Evolutionary conservation across 2,888 invertebrate genomes (phyloP).

Genomic region (Watsonalla binaria): DNA sequence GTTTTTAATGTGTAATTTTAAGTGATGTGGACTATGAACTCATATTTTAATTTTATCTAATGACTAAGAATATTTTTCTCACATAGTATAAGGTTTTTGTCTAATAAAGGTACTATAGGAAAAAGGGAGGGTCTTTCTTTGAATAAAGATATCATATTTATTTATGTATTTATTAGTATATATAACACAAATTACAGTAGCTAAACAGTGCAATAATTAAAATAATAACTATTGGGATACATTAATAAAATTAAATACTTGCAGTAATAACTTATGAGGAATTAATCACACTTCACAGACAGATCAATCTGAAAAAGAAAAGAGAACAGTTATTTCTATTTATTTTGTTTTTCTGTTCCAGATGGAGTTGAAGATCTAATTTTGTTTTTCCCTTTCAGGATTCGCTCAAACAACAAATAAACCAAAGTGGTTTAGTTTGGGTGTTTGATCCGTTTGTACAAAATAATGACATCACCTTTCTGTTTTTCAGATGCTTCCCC

Average conservation of each 20-base stretch:
- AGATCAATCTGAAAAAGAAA: slow-evolving; percentile 64
- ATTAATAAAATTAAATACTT: slow-evolving; percentile 19
- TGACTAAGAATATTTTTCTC: slow-evolving; percentile 16
- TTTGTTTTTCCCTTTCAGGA: slow-evolving; percentile 51
- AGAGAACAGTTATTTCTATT: slow-evolving; percentile 57
- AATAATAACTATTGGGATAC: slow-evolving; percentile 39
- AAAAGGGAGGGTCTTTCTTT: slow-evolving; percentile 57
- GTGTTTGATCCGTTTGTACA: slow-evolving; percentile 54
- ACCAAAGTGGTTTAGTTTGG: slow-evolving; percentile 50
- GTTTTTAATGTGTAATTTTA: slow-evolving; percentile 37
- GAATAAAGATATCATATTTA: slow-evolving; percentile 34
- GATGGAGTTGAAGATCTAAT: slow-evolving; percentile 72
- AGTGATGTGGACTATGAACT: slow-evolving; percentile 44
- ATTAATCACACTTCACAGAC: slow-evolving; percentile 35
- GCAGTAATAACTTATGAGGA: slow-evolving; percentile 22
- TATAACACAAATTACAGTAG: slow-evolving; percentile 29
- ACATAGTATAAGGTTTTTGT: slow-evolving; percentile 41
- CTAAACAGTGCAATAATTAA: slow-evolving; percentile 31
- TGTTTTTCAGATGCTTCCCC: slow-evolving; percentile 77
- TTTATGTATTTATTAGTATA: slow-evolving; percentile 38
- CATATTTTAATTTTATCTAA: slow-evolving; percentile 10
- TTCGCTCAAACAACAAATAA: slow-evolving; percentile 49
- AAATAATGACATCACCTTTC: slow-evolving; percentile 69
- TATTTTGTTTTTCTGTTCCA: slow-evolving; percentile 74
- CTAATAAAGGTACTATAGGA: slow-evolving; percentile 59